These are phyloP conservation scores for Ommatoiulus sabulosus DNA, from an alignment of 2,888 invertebrate genomes.

Conservation along the genomic window DNA sequence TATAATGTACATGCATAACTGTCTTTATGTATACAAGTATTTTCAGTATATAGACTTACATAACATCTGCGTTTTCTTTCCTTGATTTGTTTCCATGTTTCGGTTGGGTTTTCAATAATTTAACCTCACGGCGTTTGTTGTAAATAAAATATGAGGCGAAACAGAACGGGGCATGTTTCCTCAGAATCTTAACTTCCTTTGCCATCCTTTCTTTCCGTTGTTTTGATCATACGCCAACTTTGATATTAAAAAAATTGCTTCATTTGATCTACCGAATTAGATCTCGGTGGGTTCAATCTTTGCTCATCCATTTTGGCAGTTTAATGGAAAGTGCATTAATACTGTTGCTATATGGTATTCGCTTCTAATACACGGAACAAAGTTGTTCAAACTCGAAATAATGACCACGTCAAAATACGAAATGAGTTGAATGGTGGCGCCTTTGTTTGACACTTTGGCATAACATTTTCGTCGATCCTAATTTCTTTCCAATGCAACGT, in stretches of 20 bases:
- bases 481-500: not conserved
- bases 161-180: not conserved
- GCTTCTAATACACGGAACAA: not conserved
- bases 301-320: constrained; percentile 3
- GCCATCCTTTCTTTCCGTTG: not conserved
- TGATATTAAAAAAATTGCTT: not conserved
- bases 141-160: not conserved
- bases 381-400: not conserved
- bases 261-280: constrained; percentile 3
- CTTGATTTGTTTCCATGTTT: constrained; percentile 3
- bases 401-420: not conserved
- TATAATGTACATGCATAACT: no score
- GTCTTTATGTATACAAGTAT: no score
- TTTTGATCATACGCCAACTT: not conserved
- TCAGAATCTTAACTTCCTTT: not conserved
- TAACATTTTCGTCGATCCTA: not conserved
- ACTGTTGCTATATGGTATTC: not conserved
- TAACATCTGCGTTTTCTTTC: no score
- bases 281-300: not conserved
- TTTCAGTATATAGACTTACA: no score
- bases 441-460: not conserved
- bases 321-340: constrained; percentile 40
- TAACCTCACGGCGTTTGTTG: not conserved
- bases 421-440: not conserved
- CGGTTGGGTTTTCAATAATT: constrained; percentile 15